phyloP scores from a whole-genome alignment of 2,113 vertebrate species.

The Loxodonta africana region DNA sequence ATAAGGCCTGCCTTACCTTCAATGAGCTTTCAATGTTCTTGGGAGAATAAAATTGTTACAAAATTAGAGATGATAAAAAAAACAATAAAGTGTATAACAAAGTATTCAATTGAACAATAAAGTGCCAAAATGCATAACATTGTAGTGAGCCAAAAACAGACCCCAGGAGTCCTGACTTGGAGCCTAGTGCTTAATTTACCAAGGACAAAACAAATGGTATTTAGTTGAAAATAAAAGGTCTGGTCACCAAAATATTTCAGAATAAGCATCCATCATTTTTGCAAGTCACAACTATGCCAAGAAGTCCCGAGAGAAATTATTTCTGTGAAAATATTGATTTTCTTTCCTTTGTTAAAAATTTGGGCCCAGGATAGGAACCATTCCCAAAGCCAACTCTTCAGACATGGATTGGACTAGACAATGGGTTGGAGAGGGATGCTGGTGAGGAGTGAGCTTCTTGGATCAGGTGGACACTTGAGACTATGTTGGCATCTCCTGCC shows the following conservation, averaged over 20 bases:
- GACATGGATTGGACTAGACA: no score
- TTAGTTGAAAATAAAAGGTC: slow-evolving; percentile 70
- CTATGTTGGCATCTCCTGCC: no score
- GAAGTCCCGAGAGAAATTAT: slow-evolving; percentile 60
- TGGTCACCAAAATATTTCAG: slow-evolving; percentile 53
- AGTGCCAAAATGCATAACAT: not conserved
- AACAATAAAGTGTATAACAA: not conserved
- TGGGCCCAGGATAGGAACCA: no score
- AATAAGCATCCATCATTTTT: slow-evolving; percentile 66
- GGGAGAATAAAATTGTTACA: not conserved
- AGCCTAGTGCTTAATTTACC: slow-evolving; percentile 11
- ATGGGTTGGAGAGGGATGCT: no score
- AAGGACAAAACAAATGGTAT: not conserved
- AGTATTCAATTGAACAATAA: slow-evolving; percentile 23
- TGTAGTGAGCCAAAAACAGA: slow-evolving; percentile 11
- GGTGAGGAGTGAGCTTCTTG: no score
- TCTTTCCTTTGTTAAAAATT: slow-evolving; percentile 68
- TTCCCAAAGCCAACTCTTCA: no score
- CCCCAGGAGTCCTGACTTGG: not conserved
- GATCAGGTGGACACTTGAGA: no score
- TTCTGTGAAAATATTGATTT: slow-evolving; percentile 65
- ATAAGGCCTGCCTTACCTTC: not conserved
- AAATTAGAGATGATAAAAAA: not conserved
- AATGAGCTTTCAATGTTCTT: not conserved
- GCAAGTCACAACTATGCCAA: slow-evolving; percentile 55